Evolutionary conservation across 2,888 invertebrate genomes (phyloP), one percentile per base, ranked within the genome.

Genomic region (Caradrina kadenii): DNA sequence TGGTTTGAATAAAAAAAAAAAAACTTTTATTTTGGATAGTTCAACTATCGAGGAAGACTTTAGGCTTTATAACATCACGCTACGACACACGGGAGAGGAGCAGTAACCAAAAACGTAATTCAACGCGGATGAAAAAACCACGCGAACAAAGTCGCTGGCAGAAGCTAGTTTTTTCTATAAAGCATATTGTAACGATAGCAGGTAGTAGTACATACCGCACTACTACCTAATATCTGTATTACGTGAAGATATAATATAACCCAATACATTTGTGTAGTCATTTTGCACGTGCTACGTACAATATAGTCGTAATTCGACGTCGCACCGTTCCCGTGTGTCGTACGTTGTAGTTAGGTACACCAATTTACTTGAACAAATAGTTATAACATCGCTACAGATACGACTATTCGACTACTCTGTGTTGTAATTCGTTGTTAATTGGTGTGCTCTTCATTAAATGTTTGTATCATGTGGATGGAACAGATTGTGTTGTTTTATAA

Each of bases 321-420:
- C 71, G 61, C n/a, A 61, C 26, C 22, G 55, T 65, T 63, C 64
- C 80, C 66, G 61, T 71, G 69, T 69, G 64, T 61, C 60, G 60
- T 61, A 64, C 55, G 59, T 75, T 56, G 62, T 67, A 75, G 73
- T 77, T 86, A 75, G 73, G 76, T 86, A 82, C 83, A 85, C 85
- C 84, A 89, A 90, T 90, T 90, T 88, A 83, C 86, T 83, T 82
- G 82, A 78, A 83, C 87, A 89, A 88, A 89, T 86, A 88, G 65
- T 73, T 74, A 79, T 68, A 67, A 74, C 48, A 72, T 65, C 69
- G 75, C 59, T 35, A 35, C 60, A 80, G 73, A 76, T 74, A 72
- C 68, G 59, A 72, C 80, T 58, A 63, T 74, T 61, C 73, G 62
- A 80, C 82, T 74, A 80, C 50, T 65, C 61, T 50, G 65, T 72